Evolutionary conservation across 2,888 invertebrate species (phyloP), one percentile per base, ranked within the genome.

Genomic region (Hololepta plana): DNA sequence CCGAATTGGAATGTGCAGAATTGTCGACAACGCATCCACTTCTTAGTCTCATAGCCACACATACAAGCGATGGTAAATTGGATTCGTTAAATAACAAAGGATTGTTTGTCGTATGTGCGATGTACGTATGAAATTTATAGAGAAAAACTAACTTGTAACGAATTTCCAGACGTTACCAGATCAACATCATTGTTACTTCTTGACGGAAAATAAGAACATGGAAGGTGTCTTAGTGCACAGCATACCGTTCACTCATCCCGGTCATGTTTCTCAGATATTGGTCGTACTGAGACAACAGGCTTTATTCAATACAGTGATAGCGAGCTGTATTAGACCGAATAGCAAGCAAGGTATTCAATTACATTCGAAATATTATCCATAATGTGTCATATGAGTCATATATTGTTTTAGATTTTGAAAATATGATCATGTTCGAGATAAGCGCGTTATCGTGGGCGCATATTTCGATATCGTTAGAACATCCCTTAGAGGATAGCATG

Each of bases 181-280:
- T 49, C 91, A 93, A 50, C 76, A 74, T 30, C 93, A 95, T 49
- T 87, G 88, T 47, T 95, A 90, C 54, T 88, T 85, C 53, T 67
- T 93, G 59, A 87, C 87, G 13, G 82, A 85, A 49, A 73, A 74
- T 34, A 69, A 69, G 34, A 67, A 64, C 14, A 57, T 82, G 53
- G 71, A 75, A 35, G 88, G 84, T 4, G 68, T 77, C 37, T 53
- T 77, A 40, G 73, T 87, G 25, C 60, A 67, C 25, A 76, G 74
- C 33, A 75, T 95, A 30, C 88, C 90, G 1, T 93, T 93, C 58
- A 87, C 85, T 1, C 90, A 91, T 57, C 91, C 93, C 2, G 74
- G 80, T 4, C 87, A 90, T 51, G 87, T 91, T 31, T 77, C 90
- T 24, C 75, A 77, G 46, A 80, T 95, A 39, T 64, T 95, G 17